A percentile compares a stretch with the other conserved stretches of the same genome.
Evolutionary conservation across 2,888 invertebrate genomes (phyloP).

Genomic region (Erebia palarica): DNA sequence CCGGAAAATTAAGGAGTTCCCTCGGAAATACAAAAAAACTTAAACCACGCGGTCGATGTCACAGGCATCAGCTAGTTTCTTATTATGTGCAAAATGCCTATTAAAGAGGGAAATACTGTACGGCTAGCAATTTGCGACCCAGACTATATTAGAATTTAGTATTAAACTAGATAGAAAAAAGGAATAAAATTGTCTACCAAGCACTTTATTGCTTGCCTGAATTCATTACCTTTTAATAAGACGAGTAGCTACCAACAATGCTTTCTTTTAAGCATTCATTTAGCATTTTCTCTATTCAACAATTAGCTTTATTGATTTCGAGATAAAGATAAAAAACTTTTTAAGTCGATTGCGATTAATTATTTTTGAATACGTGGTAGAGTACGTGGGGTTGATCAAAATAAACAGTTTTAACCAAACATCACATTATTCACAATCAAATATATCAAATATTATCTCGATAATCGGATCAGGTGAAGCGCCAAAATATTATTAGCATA

Average conservation of each 20-base stretch:
- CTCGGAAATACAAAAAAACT: too few species aligned
- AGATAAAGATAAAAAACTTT: neutral
- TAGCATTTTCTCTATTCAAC: neutral
- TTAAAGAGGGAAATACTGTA: neutral
- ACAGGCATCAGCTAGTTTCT: too few species aligned
- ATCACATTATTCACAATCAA: slow-evolving; percentile 7
- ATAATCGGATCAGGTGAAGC: slow-evolving; percentile 7
- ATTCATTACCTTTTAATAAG: slow-evolving; percentile 16
- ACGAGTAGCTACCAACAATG: slow-evolving; percentile 1
- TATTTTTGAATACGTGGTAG: neutral
- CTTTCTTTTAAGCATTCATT: neutral
- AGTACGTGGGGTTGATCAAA: neutral
- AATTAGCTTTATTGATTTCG: neutral
- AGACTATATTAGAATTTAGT: neutral
- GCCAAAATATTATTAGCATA: slow-evolving; percentile 3
- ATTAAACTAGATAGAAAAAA: slow-evolving; percentile 6
- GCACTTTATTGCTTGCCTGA: slow-evolving; percentile 2
- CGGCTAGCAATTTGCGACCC: neutral
- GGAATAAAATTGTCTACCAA: neutral
- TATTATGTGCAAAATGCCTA: neutral
- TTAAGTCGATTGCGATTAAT: neutral
- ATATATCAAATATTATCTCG: neutral
- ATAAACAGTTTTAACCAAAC: slow-evolving; percentile 1
- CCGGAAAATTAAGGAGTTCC: too few species aligned
- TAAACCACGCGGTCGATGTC: too few species aligned